Conservation (phyloP, 2,888 invertebrate species). For the Eupithecia tripunctaria region DNA sequence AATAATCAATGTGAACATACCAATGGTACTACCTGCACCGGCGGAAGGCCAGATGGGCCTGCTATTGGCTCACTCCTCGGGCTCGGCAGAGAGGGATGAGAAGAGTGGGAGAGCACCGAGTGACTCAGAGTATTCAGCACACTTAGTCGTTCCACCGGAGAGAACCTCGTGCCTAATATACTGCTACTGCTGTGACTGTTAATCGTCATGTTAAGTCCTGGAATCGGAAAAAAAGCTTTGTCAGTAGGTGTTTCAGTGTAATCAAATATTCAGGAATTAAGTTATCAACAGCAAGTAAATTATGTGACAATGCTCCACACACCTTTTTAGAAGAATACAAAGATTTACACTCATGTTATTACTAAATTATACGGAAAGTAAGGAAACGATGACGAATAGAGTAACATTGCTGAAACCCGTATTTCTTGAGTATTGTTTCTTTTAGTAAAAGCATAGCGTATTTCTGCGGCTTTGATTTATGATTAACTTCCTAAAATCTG, state of each 20-base stretch:
- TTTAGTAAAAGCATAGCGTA: neutral
- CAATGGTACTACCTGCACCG: conserved; percentile 95
- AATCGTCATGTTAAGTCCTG: conserved; percentile 86
- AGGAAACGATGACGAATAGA: neutral
- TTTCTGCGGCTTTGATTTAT: neutral
- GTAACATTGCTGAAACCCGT: neutral
- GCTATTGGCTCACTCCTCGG: conserved; percentile 89
- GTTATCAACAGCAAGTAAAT: neutral
- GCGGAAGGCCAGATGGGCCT: conserved; percentile 93
- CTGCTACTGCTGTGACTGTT: conserved; percentile 74
- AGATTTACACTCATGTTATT: neutral
- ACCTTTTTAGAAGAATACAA: neutral
- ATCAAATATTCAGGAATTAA: neutral
- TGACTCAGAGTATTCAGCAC: conserved; percentile 73
- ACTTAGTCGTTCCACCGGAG: conserved; percentile 77
- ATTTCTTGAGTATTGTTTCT: neutral
- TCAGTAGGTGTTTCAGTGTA: neutral
- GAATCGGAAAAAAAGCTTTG: conserved; percentile 48
- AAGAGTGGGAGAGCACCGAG: conserved; percentile 70
- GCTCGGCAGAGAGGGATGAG: conserved; percentile 82
- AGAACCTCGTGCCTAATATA: conserved; percentile 70
- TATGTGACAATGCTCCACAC: neutral
- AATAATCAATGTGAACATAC: conserved; percentile 74
- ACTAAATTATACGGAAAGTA: conserved; percentile 3
- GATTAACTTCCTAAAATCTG: neutral